Evolutionary conservation across 2,888 invertebrate species (phyloP), one percentile per base, ranked within the genome.

Genomic region (Athalia cordata): DNA sequence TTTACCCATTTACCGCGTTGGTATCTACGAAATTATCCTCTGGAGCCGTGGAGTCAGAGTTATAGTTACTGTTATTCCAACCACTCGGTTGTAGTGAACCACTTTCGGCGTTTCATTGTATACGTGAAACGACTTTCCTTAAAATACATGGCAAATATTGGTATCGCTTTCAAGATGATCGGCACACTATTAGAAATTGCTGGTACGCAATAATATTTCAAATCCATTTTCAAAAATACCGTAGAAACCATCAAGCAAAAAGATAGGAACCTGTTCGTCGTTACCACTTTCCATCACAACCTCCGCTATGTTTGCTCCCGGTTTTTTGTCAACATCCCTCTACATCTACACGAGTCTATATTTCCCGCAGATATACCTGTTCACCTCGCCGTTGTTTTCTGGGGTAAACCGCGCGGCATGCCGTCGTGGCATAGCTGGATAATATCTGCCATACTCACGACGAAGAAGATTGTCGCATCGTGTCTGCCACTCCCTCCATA

Each of bases 1-100:
- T 59, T 5, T 66, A 47, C 15, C 66, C 47, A 49, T 66, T 66
- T 66, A 13, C 45, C 49, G 7, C 66, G 64, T 45, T 43, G 45
- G 47, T 49, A 66, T 66, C 47, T 66, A 47, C 8, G 47, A 47
- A 66, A 66, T 66, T 66, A 66, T 66, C n/a, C 49, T 49, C 29
- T 13, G 7, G 13, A 47, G 49, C n/a, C 13, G 5, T 66, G 66
- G 13, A 66, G 49, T 66, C 49, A 49, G 47, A 47, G 13, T 66
- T 49, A 66, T 49, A 6, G 66, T 15, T 66, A 49, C 49, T 49
- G 49, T 66, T 49, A 49, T 66, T 66, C 47, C n/a, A 66, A 11
- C 66, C 13, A 49, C 13, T 47, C 8, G 66, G 49, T 49, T 11
- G 52, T 11, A 11, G 13, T 49, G 49, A 66, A 7, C 66, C 49